Evolutionary conservation across 2,797 vertebrate species (phyloP), one percentile per base, ranked within the genome.

Genomic region (Acridotheres tristis): DNA sequence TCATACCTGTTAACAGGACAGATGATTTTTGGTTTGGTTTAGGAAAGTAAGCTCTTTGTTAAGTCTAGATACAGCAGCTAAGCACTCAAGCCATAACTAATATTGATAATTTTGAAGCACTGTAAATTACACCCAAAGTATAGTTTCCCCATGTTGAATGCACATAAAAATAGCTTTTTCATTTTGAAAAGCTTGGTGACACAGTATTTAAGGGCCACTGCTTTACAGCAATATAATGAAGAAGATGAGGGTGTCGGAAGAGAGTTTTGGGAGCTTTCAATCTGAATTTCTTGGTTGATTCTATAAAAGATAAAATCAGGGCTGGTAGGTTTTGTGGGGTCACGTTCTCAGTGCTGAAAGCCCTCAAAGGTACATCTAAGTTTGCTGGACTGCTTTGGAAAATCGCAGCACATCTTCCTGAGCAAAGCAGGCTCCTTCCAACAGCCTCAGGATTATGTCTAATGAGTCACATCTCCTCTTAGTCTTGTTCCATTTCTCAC

Each of bases 401-500:
- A 94, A 91, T 69, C 8, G 1, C 23, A 82, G 55, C n/a, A 23
- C 45, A 43, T 72, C 85, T 61, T 81, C 58, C 62, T 34, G 66
- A 84, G 74, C 0, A 0, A 61, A 34, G 72, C 3, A 2, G 14
- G 50, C 43, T 78, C 57, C 73, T 93, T 92, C 72, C 85, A 88
- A 36, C 69, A 88, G 76, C 69, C 69, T 69, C 58, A 78, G 73
- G 91, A 76, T 85, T 67, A 92, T 53, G 55, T 84, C 88, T 90
- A 89, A 93, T 75, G 85, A 94, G 85, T 96, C 90, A 85, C 92
- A 93, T 92, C 94, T 91, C 86, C 40, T 78, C 57, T 66, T 57
- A 71, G 80, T 82, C 94, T 89, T 77, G 68, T 86, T 94, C 90
- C 74, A 74, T 89, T 79, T 94, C 87, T 95, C 79, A 66, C 76